Evolutionary conservation across 2,797 vertebrate genomes (phyloP), one percentile per base, ranked within the genome.

Genomic region (Arnoldichthys spilopterus): DNA sequence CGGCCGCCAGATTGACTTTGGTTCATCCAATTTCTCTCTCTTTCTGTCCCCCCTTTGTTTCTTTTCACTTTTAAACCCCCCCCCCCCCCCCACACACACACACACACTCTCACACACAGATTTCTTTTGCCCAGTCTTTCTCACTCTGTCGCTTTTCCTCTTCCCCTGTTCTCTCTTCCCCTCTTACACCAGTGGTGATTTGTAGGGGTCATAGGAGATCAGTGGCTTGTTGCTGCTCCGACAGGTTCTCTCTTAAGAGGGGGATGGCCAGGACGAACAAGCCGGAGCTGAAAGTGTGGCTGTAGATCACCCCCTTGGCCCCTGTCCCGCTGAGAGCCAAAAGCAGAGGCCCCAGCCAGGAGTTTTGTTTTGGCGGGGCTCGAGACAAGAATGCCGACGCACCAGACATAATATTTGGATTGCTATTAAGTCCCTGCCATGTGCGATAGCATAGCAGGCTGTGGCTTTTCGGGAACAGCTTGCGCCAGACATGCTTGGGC

Each of bases 351-450:
- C 86, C 86, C 84, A 88, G 89, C 90, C 87, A 91, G 92, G 91
- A 89, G 88, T 91, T 92, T 94, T 94, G 91, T 94, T 94, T 94
- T 94, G 93, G 92, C 91, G 90, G 89, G 78, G 90, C 84, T 86
- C 74, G 70, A 72, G 83, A 89, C 87, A 92, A 92, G 92, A 92
- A 93, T 93, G 91, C 91, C 90, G 91, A 90, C 89, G 90, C 92
- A 92, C 91, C 92, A 94, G 93, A 94, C 93, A 95, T 94, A 94
- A 95, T 95, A 95, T 94, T 94, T 94, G 92, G 91, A 92, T 93
- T 94, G 88, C 90, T 92, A 86, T 87, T 79, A 92, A 91, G 87
- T 86, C 86, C 86, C 73, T 83, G 84, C 81, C 87, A 85, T 82
- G 69, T 74, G 83, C 83, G 85, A 86, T 85, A 82, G 79, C 72